Evolutionary conservation across 2,888 invertebrate species (phyloP), one percentile per base, ranked within the genome.

Genomic region (Agonopterix arenella): DNA sequence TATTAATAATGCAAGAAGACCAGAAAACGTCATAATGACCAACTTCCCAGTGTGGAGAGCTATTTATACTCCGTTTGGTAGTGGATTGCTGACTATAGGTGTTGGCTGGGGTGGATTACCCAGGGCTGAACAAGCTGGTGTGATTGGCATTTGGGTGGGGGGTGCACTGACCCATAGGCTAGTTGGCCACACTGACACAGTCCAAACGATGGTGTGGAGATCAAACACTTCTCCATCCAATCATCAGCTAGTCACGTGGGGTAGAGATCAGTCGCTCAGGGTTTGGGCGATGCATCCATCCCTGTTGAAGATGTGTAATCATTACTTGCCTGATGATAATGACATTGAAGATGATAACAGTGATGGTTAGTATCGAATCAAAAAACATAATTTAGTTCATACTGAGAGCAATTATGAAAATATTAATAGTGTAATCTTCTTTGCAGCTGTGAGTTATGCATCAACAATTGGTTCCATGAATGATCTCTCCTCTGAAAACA

Each of bases 151-250:
- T 40, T 90, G 90, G 90, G 89, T 89, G 9, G 83, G 84, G 9
- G 89, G 89, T 1, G 83, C 94, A 42, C 94, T 97, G 1, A 94
- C 97, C 44, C 97, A 97, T 72, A 95, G 97, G 36, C 95, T 98
- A 76, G 94, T 96, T n/a, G 98, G 98, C 0, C 98, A 98, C 69
- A 94, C 95, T 7, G 98, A 98, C 84, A 97, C 97, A 44, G 96
- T 98, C 5, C 90, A 98, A 52, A 98, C 98, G 68, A 98, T 98
- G 91, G 96, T 97, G 57, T 98, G 98, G 98, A 91, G 97, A 48
- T 94, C 95, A 55, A 93, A 93, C 67, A 71, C 85, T 74, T 91
- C 91, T 54, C 90, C 90, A 44, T 86, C 90, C 11, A 95, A 95
- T 68, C 94, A 93, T 69, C 96, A 98, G 74, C 85, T 98, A 45